Percentiles rank a stretch among this genome's conserved stretches.
Evolutionary conservation across 2,888 invertebrate species (phyloP).

Genomic region (Tolmerus cingulatus): DNA sequence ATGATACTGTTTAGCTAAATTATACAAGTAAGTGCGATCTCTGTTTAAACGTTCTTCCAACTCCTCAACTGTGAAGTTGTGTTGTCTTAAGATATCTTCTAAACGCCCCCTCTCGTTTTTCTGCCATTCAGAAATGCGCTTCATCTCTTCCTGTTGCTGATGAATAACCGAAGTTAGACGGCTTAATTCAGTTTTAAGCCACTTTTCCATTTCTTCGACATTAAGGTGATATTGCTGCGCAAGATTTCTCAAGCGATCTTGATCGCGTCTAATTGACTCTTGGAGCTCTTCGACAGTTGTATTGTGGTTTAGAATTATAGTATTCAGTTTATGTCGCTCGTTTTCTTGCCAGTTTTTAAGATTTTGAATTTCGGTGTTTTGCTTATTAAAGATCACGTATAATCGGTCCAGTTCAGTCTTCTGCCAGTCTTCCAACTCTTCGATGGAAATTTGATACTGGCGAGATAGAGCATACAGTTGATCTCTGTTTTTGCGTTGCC

Average conservation of each 20-base stretch:
- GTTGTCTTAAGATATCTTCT: slow-evolving; percentile 56
- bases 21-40: slow-evolving; percentile 57
- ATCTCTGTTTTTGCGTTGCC: slow-evolving; percentile 57
- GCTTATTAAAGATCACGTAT: slow-evolving; percentile 54
- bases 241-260: slow-evolving; percentile 56
- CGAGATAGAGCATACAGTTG: slow-evolving; percentile 54
- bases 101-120: slow-evolving; percentile 57
- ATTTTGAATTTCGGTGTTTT: slow-evolving; percentile 55
- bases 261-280: slow-evolving; percentile 57
- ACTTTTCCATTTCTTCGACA: slow-evolving; percentile 58
- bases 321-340: slow-evolving; percentile 56
- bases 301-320: slow-evolving; percentile 58
- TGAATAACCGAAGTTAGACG: slow-evolving; percentile 57
- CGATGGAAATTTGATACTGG: slow-evolving; percentile 54
- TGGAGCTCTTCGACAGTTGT: slow-evolving; percentile 57
- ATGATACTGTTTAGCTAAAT: slow-evolving; percentile 58
- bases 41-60: slow-evolving; percentile 56
- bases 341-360: slow-evolving; percentile 52
- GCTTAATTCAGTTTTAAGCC: slow-evolving; percentile 57
- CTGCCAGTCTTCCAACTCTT: slow-evolving; percentile 58
- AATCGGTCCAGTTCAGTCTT: slow-evolving; percentile 57
- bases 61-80: slow-evolving; percentile 56
- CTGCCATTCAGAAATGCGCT: slow-evolving; percentile 59
- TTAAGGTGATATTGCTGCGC: slow-evolving; percentile 58
- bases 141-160: slow-evolving; percentile 58